Percentiles rank a stretch among this genome's conserved stretches.
Evolutionary conservation across 92 coral and sea anemone genomes (phyloP).

Genomic region (Bergia sp.): DNA sequence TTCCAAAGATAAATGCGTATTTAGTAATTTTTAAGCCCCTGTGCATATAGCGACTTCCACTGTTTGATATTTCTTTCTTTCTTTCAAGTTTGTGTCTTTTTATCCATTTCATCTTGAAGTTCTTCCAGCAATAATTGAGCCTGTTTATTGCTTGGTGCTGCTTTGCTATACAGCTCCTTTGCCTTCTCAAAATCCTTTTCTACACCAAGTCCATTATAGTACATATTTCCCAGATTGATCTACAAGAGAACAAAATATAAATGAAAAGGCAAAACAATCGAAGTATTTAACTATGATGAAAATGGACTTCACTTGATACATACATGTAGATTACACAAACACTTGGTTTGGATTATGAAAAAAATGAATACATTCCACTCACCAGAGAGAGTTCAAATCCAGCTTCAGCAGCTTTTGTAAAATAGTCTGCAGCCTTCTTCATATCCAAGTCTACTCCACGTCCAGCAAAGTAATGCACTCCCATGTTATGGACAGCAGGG

Average conservation of each 20-base stretch:
- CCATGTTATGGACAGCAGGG: conserved; percentile 87
- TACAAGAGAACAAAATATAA: conserved; percentile 38
- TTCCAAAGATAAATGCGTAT: background rate
- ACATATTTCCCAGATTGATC: conserved; percentile 98
- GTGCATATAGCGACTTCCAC: background rate
- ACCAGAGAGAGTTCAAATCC: conserved; percentile 97
- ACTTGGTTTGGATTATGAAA: background rate
- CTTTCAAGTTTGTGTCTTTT: conserved; percentile 30
- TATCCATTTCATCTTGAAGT: conserved; percentile 74
- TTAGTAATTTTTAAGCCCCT: too few relatives aligned
- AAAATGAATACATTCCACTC: background rate
- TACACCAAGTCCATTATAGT: conserved; percentile 96
- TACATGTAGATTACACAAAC: background rate
- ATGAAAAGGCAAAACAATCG: background rate
- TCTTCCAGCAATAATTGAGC: conserved; percentile 90
- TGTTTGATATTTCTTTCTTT: background rate
- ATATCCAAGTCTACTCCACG: conserved; percentile 85
- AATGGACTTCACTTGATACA: background rate
- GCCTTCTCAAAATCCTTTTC: conserved; percentile 87
- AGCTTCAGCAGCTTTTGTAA: conserved; percentile 76
- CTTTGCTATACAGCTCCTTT: conserved; percentile 75
- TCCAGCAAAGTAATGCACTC: conserved; percentile 93
- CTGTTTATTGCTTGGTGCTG: conserved; percentile 79
- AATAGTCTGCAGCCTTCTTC: conserved; percentile 89
- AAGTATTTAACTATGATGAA: too few relatives aligned